Base-by-base conservation (phyloP, 2,888 invertebrate species). In the Sphinx pinastri region DNA sequence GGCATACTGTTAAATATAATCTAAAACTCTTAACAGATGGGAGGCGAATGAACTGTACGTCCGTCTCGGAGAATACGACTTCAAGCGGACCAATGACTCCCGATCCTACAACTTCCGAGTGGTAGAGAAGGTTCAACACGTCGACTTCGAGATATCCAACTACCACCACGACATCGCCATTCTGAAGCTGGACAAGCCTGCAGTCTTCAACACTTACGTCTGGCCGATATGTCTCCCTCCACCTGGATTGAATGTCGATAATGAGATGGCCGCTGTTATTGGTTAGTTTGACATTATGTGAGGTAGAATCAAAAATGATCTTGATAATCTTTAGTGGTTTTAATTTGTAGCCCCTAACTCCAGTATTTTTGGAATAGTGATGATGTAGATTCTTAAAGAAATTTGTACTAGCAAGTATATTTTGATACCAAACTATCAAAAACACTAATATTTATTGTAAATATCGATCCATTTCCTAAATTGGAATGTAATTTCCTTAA, bases 171-270 rank as follows among this genome's bases (percentile, higher is more conserved):
- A 98, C 80, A 96, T 98, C 68, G 97, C 97, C 0, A 94, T 98
- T 54, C 77, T 98, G 59, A 96, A 95, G 78, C 89, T 97, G 68
- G 94, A 96, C 73, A 89, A 95, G 11, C 94, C 96, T 0, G 96
- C 96, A 0, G 88, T 95, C 7, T 97, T 97, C 84, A 96, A 96
- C 79, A 95, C 96, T 0, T 97, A 97, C 81, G 96, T 98, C 68
- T 97, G 97, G 96, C 98, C 97, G 0, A 95, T 98, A 69, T 98
- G 98, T 84, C 94, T 98, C 74, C 98, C 98, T 0, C 96, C 97
- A 0, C 79, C 95, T 0, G 95, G 94, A 1, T 83, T 95, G 58
- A 87, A 93, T 6, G 95, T 96, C 78, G 95, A 95, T 25, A 95
- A 96, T 72, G 93, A 95, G 81, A 94, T 90, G 11, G 97, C 95